phyloP scores from a whole-genome alignment of 2,797 vertebrate species.

The Paguma larvata region DNA sequence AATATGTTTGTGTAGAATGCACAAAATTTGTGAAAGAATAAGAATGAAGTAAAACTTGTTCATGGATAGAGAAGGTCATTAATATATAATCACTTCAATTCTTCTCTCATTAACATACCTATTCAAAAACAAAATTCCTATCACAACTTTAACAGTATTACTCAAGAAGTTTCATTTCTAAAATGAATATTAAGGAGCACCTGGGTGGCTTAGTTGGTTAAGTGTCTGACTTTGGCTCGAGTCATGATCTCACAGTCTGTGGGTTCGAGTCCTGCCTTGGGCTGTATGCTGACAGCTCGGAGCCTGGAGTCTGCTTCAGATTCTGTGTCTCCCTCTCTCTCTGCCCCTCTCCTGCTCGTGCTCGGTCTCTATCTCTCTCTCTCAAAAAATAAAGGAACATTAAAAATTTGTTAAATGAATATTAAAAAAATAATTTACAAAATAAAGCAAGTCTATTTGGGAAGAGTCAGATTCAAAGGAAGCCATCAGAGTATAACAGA shows the following conservation, averaged over 20 bases:
- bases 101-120: neutral
- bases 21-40: neutral
- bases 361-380: too few species aligned
- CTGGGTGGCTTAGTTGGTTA: too few species aligned
- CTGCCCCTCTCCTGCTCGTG: too few species aligned
- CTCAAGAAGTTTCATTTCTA: neutral
- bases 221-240: too few species aligned
- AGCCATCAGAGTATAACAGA: neutral
- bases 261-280: too few species aligned
- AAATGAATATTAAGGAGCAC: neutral
- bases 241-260: too few species aligned
- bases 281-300: too few species aligned
- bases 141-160: fast-evolving
- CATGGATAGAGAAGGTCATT: neutral
- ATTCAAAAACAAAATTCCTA: neutral
- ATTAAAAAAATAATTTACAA: neutral
- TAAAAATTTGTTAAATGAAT: too few species aligned
- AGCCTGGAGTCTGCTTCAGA: too few species aligned
- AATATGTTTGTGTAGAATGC: neutral
- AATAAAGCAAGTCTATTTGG: neutral
- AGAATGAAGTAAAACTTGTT: neutral
- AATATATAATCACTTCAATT: too few species aligned
- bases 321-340: too few species aligned
- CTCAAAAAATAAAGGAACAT: too few species aligned
- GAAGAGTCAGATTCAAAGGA: neutral